Evolutionary conservation across 2,113 vertebrate species (phyloP), one percentile per base, ranked within the genome.

Genomic region (Pedetes capensis): DNA sequence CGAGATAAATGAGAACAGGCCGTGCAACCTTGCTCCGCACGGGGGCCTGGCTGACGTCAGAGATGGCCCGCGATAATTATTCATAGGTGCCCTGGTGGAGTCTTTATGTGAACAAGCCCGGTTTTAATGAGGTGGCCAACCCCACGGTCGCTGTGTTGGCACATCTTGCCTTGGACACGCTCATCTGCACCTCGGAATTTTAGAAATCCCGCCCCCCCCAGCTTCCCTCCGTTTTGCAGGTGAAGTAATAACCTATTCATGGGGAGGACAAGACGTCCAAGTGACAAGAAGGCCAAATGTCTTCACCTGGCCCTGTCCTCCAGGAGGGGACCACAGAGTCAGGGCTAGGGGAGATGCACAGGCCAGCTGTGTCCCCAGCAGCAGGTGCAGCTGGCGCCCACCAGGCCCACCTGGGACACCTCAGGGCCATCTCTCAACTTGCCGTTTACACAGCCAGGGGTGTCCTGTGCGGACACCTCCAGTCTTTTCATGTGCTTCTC

Each of bases 11-110:
- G 99, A 99, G 98, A 98, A 97, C 94, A 93, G 98, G 98, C 98
- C 98, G 98, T 99, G 99, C 98, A 99, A 99, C 99, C 99, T 99
- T 98, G 98, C 98, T 98, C 98, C 98, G 99, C 98, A 98, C 98
- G 98, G 98, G 98, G 99, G 99, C 98, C 98, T 98, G 82, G 98
- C 98, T 98, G 98, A 98, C 98, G 99, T 98, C 99, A 98, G 98
- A 98, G 98, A 98, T 98, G 98, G 98, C 99, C 98, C 99, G 98
- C 97, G 99, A 99, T 99, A 98, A 99, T 99, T 99, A 99, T 99
- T 98, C 99, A 98, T 99, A 98, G 98, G 98, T 98, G 98, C 99
- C 98, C 98, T 98, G 98, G 98, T 97, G 98, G 97, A 98, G 98
- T 98, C 98, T 98, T 98, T 97, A 98, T 98, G 96, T 96, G 98